Base-by-base conservation (phyloP, 2,888 invertebrate species). In the Parapristionchus giblindavisi region DNA sequence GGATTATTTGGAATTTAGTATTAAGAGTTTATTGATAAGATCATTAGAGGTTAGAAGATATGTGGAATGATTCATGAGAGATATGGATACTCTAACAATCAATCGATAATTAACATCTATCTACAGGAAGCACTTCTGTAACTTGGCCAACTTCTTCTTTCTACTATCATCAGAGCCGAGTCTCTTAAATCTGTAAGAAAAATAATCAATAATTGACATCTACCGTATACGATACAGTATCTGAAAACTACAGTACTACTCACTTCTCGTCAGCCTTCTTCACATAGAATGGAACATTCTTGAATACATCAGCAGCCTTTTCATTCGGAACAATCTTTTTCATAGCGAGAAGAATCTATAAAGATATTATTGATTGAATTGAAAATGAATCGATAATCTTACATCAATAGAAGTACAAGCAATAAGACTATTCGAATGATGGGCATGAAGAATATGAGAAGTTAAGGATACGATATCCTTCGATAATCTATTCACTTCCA, bases 231-330 rank as follows among this genome's bases (percentile, higher is more conserved):
- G 2, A 27, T 11, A 27, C 54, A 6, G 11, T 61, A 38, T 61
- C 4, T 29, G n/a, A 32, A 38, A 21, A 34, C n/a, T 2, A 27
- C 2, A 36, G 38, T 11, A 36, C 2, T 36, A 54, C 56, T 58
- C 56, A 71, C 71, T 40, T 36, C 3, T 58, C 71, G 14, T 54
- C 71, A 32, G 24, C 71, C 40, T 71, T 71, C 58, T 56, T 54
- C 40, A 71, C 40, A n/a, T 58, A 71, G 40, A 40, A 71, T n/a
- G 38, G 27, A 3, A 54, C n/a, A 54, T 71, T 71, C 40, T 40
- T 29, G 32, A 71, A 68, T 21, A 32, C 38, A n/a, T 52, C 52
- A 8, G 6, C 68, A n/a, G n/a, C 36, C 14, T 11, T 17, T 24
- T 68, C 52, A 27, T n/a, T 36, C 21, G 68, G 68, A n/a, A 68